These are phyloP conservation scores for Babylonia areolata DNA, from an alignment of 1,140 invertebrate genomes.

Conservation along the genomic window DNA sequence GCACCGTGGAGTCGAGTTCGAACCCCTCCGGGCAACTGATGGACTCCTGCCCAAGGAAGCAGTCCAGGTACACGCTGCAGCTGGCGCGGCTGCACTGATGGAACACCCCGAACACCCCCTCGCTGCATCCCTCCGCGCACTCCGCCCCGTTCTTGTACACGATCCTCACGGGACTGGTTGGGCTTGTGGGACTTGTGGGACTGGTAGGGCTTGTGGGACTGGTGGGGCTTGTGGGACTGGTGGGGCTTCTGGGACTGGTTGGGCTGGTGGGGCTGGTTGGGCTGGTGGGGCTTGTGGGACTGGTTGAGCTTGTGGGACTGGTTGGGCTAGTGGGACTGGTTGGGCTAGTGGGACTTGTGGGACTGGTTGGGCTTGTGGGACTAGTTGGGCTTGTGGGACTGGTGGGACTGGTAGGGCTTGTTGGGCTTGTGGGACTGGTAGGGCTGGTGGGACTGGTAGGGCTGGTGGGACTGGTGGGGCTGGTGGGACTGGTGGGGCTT, in stretches of 20 bases:
- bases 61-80: no score
- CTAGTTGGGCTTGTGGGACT: slow-evolving; percentile 45
- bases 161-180: slow-evolving; percentile 17
- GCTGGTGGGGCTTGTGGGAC: slow-evolving; percentile 38
- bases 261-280: not conserved
- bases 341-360: slow-evolving; percentile 27
- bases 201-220: slow-evolving; percentile 42
- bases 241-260: slow-evolving; percentile 40
- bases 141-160: no score
- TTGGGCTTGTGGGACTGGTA: slow-evolving; percentile 15
- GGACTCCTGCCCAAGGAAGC: no score
- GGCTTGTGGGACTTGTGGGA: slow-evolving; percentile 39
- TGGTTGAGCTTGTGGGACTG: slow-evolving; percentile 45
- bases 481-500: no score
- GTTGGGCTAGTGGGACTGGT: not conserved
- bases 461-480: no score
- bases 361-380: slow-evolving; percentile 42
- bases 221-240: slow-evolving; percentile 42
- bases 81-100: no score
- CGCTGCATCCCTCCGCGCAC: no score
- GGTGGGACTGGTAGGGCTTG: slow-evolving; percentile 38
- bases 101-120: no score
- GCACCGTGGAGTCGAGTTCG: no score
- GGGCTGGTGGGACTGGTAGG: no score
- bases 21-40: no score